Base-by-base conservation (phyloP, 1,140 invertebrate genomes). In the Pseudomyrmex sp. region DNA sequence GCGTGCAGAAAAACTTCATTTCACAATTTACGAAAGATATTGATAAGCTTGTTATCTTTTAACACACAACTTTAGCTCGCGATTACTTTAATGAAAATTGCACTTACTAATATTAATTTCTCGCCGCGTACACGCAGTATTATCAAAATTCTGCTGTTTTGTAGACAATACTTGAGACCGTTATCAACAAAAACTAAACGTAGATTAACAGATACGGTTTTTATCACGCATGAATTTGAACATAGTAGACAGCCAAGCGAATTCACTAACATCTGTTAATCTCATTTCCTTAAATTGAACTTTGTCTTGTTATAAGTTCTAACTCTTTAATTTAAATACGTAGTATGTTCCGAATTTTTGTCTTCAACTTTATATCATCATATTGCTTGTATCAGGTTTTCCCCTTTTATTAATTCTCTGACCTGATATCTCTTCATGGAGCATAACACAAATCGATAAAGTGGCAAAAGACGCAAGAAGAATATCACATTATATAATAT, bases 151-250 rank as follows among this genome's bases (percentile, higher is more conserved):
- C 35, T 18, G 8, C 44, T 35, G 23, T 23, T 54, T 77, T 2
- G 10, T 66, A 15, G 13, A 18, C 18, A 66, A 77, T 56, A 58
- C 13, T 61, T 54, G n/a, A 70, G 15, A 8, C 15, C 23, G 13
- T 80, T 80, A 80, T 80, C 12, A 35, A 4, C 23, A 8, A 12
- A 59, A 70, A 79, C 23, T 79, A 58, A 59, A 69, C 15, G 15
- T 23, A 69, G 54, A 58, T 79, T 26, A 69, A 69, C 52, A 0
- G 20, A 35, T 23, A 69, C 65, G 20, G 1, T 35, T 48, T 79
- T 69, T 69, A 79, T 59, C 52, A 4, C 4, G 44, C 52, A 23
- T 2, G 20, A 54, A 50, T 20, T 80, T 35, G 23, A 20, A 58
- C 44, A 70, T 26, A 10, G 23, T 15, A 4, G 9, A 77, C 23